Evolutionary conservation across 2,888 invertebrate species (phyloP).

Genomic region (Anodontia alba): DNA sequence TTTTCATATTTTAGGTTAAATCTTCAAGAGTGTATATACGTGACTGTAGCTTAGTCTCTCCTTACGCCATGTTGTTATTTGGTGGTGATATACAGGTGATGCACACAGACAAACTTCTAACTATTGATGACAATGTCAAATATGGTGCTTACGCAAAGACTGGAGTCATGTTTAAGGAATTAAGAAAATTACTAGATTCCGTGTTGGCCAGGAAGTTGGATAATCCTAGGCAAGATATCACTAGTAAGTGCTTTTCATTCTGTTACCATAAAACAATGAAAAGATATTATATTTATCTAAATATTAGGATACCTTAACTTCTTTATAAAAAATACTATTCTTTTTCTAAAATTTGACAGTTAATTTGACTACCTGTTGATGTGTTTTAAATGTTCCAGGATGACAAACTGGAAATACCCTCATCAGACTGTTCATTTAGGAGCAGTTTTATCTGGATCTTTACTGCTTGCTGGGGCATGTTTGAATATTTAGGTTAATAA

Average conservation of each 20-base stretch:
- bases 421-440: too few relatives aligned
- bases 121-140: constrained; percentile 85
- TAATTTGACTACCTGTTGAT: too few relatives aligned
- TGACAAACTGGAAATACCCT: too few relatives aligned
- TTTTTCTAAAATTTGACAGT: too few relatives aligned
- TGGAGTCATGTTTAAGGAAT: constrained; percentile 83
- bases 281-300: too few relatives aligned
- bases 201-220: constrained; percentile 78
- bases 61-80: constrained; percentile 93
- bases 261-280: too few relatives aligned
- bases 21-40: constrained; percentile 88
- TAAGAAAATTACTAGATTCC: constrained; percentile 76
- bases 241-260: constrained; percentile 69
- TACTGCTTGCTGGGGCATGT: too few relatives aligned
- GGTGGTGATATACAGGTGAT: constrained; percentile 88
- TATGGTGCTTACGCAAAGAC: constrained; percentile 84
- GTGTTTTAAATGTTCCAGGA: too few relatives aligned
- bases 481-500: too few relatives aligned
- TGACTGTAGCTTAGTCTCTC: constrained; percentile 93
- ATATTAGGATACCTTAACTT: too few relatives aligned
- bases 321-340: too few relatives aligned
- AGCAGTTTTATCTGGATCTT: too few relatives aligned
- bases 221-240: constrained; percentile 72
- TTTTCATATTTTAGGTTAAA: constrained; percentile 74
- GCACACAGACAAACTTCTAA: constrained; percentile 82